These are phyloP conservation scores for Calonectris borealis DNA, from an alignment of 2,113 vertebrate genomes.

Conservation along the genomic window DNA sequence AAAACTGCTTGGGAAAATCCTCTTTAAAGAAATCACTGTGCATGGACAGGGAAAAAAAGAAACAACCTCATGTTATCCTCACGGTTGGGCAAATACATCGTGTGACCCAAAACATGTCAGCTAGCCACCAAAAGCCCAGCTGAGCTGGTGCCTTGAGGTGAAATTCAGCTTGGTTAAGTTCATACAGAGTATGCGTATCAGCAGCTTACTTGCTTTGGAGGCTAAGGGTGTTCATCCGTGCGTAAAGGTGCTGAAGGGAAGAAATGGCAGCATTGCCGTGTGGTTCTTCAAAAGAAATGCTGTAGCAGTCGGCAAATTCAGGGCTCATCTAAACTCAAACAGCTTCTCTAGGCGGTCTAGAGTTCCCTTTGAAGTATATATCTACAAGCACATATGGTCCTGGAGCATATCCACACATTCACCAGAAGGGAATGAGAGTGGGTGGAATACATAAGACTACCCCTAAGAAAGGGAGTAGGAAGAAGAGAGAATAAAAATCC, in stretches of 20 bases:
- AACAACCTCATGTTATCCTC: not conserved
- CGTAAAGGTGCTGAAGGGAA: slow-evolving; percentile 10
- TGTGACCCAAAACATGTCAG: not conserved
- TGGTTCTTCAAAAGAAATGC: slow-evolving; percentile 45
- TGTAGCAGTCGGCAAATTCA: slow-evolving; percentile 18
- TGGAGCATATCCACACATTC: slow-evolving; percentile 54
- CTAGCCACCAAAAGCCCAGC: not conserved
- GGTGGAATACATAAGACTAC: slow-evolving; percentile 50
- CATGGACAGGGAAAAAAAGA: not conserved
- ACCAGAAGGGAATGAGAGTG: slow-evolving; percentile 50
- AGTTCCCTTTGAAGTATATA: slow-evolving; percentile 57
- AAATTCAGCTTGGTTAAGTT: not conserved
- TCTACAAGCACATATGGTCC: slow-evolving; percentile 39
- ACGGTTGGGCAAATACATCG: not conserved
- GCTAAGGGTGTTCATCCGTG: not conserved
- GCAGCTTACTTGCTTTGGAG: not conserved
- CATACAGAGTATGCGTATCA: not conserved
- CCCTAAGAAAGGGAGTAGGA: slow-evolving; percentile 43
- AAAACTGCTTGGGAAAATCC: not conserved
- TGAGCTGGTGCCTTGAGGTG: not conserved
- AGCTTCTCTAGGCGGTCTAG: slow-evolving; percentile 22
- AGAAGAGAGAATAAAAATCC: slow-evolving; percentile 46
- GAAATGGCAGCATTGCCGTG: not conserved
- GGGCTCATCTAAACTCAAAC: slow-evolving; percentile 25
- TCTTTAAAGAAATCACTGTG: not conserved